Conservation (phyloP, 2,113 vertebrate species). For the Henicopernis longicauda region DNA sequence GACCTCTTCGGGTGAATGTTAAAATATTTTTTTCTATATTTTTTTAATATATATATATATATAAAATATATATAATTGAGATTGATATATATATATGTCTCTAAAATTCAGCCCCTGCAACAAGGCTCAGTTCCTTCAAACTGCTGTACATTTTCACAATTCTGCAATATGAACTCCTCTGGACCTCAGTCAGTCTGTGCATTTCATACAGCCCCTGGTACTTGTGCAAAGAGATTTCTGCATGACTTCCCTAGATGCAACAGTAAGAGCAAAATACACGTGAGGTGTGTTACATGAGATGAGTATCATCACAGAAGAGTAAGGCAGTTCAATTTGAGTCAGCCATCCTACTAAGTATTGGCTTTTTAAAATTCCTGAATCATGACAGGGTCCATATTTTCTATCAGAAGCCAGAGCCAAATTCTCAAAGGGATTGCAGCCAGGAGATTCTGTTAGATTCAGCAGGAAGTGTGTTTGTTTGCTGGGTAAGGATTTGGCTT, state of each 20-base stretch:
- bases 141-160: not conserved
- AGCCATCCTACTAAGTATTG: not conserved
- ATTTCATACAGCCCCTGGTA: not conserved
- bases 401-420: not conserved
- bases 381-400: not conserved
- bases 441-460: conserved; percentile 27
- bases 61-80: too few relatives aligned
- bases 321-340: not conserved
- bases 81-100: too few relatives aligned
- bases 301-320: not conserved
- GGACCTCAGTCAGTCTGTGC: not conserved
- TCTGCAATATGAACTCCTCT: not conserved
- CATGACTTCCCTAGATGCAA: not conserved
- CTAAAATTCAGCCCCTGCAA: not conserved
- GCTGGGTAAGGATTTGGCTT: conserved; percentile 15
- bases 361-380: not conserved
- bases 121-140: not conserved
- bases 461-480: not conserved
- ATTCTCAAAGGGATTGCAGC: not conserved
- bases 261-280: not conserved
- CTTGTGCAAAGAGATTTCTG: not conserved
- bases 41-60: not conserved
- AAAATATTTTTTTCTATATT: not conserved
- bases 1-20: not conserved
- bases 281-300: not conserved